Conservation (phyloP, 2,113 vertebrate genomes). For the Ictalurus furcatus region DNA sequence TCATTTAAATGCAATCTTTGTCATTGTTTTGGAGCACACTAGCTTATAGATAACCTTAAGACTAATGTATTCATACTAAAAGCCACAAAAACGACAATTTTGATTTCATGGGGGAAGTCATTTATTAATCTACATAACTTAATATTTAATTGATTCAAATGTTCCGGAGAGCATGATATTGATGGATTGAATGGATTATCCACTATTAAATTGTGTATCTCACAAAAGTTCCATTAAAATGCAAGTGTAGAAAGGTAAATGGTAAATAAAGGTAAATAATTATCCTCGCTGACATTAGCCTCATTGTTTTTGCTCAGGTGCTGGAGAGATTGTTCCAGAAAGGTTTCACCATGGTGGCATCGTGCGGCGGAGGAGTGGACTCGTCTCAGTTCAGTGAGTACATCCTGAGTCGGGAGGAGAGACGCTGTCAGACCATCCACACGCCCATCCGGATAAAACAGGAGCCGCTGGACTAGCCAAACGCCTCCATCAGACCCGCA, state of each 20-base stretch:
- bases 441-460: constrained; percentile 98
- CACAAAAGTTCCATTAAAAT: neutral
- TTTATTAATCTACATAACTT: neutral
- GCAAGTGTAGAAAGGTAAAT: neutral
- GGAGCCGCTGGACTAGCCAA: constrained; percentile 91
- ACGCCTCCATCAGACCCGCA: constrained; percentile 18
- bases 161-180: neutral
- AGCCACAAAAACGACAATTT: too few relatives aligned
- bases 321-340: constrained; percentile 96
- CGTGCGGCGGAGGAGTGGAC: constrained; percentile 95
- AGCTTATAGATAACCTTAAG: too few relatives aligned
- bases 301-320: constrained; percentile 74
- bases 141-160: neutral
- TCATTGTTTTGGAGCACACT: too few relatives aligned
- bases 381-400: constrained; percentile 99
- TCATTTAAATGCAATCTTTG: too few relatives aligned
- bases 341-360: constrained; percentile 92
- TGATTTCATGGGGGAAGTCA: neutral
- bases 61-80: too few relatives aligned
- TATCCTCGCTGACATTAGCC: neutral
- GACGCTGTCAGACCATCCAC: constrained; percentile 85
- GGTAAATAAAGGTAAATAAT: neutral
- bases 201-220: neutral
- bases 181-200: neutral
- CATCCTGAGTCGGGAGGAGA: constrained; percentile 92